Conservation (phyloP, 2,797 vertebrate species). For the Arnoldichthys spilopterus region DNA sequence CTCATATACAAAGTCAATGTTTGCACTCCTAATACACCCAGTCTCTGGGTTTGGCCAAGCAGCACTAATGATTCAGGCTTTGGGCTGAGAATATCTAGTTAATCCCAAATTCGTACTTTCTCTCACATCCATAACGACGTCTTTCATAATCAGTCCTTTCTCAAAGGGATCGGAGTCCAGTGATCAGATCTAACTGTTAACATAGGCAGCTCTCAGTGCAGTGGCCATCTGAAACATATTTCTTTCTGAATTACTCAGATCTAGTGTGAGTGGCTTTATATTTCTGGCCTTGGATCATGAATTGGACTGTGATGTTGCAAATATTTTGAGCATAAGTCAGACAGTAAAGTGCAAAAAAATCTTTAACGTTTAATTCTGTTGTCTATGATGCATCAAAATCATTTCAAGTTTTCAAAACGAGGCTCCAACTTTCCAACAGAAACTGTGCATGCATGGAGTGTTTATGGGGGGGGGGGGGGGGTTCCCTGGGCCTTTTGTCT, state of each 20-base stretch:
- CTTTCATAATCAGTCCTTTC: slow-evolving; percentile 16
- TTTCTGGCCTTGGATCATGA: slow-evolving; percentile 26
- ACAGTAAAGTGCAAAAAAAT: slow-evolving; percentile 7
- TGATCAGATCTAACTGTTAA: slow-evolving; percentile 17
- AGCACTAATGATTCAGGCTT: slow-evolving; percentile 18
- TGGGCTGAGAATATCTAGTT: neutral
- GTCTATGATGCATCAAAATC: slow-evolving; percentile 4
- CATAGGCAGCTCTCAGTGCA: slow-evolving; percentile 1
- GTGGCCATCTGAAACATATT: slow-evolving; percentile 1
- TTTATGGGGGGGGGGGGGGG: neutral
- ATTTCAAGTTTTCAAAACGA: slow-evolving; percentile 17
- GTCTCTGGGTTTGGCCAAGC: neutral
- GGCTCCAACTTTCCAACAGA: slow-evolving; percentile 11
- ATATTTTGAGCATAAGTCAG: slow-evolving; percentile 32
- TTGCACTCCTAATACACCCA: slow-evolving; percentile 12
- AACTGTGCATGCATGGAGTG: neutral
- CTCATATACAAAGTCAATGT: slow-evolving; percentile 8
- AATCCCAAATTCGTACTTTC: slow-evolving; percentile 25
- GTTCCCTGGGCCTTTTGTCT: neutral
- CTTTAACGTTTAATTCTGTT: slow-evolving; percentile 18
- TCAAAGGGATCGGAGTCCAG: slow-evolving; percentile 32
- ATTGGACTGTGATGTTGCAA: slow-evolving; percentile 19
- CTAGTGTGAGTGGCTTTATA: neutral
- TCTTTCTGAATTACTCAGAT: neutral
- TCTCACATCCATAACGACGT: neutral